Evolutionary conservation across 2,113 vertebrate genomes (phyloP).

Genomic region (Oryzias woworae): DNA sequence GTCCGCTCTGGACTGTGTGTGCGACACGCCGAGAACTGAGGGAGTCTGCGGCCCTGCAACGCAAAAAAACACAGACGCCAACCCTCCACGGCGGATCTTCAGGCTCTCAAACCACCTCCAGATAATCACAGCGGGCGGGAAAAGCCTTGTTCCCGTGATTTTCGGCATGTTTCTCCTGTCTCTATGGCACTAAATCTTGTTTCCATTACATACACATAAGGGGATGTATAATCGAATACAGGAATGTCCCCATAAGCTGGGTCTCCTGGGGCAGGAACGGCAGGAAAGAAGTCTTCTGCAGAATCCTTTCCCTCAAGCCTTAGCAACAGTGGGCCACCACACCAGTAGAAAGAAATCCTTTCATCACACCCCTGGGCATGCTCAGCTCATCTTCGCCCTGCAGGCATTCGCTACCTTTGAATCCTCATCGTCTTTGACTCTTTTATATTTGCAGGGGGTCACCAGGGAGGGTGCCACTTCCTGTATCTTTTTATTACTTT

Average conservation of each 20-base stretch:
- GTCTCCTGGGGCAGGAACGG: conserved; percentile 14
- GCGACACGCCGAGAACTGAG: conserved; percentile 17
- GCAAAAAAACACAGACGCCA: conserved; percentile 13
- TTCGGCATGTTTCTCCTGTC: not conserved
- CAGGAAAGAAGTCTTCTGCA: conserved; percentile 16
- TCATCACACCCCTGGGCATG: conserved; percentile 46
- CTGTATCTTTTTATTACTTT: conserved; percentile 21
- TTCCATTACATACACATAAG: conserved; percentile 6
- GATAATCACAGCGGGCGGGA: conserved; percentile 24
- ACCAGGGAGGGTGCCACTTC: conserved; percentile 14
- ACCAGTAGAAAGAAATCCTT: conserved; percentile 39
- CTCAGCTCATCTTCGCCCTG: conserved; percentile 31
- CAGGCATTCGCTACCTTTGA: conserved; percentile 43
- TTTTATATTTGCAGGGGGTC: conserved; percentile 30
- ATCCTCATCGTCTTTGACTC: conserved; percentile 35
- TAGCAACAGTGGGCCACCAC: conserved; percentile 37
- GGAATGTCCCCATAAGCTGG: conserved; percentile 10
- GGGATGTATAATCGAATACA: conserved; percentile 14
- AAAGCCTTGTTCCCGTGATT: conserved; percentile 23
- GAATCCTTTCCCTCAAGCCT: conserved; percentile 36
- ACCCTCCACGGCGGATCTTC: not conserved
- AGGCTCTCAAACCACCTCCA: not conserved
- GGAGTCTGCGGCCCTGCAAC: conserved; percentile 21
- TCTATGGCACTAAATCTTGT: conserved; percentile 1
- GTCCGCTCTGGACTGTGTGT: conserved; percentile 20